phyloP scores from a whole-genome alignment of 2,888 invertebrate genomes.

The Diloba caeruleocephala region DNA sequence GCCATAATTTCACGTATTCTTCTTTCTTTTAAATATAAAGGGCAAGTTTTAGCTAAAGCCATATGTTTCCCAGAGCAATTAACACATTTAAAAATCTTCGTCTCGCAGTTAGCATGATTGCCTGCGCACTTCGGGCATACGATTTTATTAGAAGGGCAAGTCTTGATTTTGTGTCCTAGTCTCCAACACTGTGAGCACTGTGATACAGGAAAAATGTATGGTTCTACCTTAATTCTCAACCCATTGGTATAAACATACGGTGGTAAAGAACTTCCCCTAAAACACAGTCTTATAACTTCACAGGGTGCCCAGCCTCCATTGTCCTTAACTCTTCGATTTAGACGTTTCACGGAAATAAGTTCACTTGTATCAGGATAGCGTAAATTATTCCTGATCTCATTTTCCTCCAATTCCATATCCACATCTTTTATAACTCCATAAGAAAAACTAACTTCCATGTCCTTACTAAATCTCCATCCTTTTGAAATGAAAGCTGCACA shows the following conservation, averaged over 20 bases:
- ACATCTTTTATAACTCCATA: too few species aligned
- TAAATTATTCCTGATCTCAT: too few species aligned
- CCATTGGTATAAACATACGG: neutral
- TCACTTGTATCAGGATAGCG: too few species aligned
- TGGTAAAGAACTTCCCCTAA: neutral
- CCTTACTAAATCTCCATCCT: too few species aligned
- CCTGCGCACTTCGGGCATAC: slow-evolving; percentile 1
- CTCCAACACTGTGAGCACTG: slow-evolving; percentile 3
- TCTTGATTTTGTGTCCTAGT: neutral
- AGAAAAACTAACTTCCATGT: too few species aligned
- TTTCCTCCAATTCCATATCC: too few species aligned
- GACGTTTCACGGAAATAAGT: neutral
- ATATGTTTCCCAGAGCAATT: slow-evolving; percentile 7
- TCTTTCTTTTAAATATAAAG: neutral
- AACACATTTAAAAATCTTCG: neutral
- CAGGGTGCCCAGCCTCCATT: too few species aligned
- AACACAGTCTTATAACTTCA: neutral
- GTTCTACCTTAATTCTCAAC: neutral
- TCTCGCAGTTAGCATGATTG: slow-evolving; percentile 1
- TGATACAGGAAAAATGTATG: neutral
- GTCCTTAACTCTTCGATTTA: neutral
- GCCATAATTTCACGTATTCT: too few species aligned
- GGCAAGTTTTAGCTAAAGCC: slow-evolving; percentile 1
- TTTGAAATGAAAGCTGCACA: too few species aligned
- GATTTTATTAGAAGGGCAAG: neutral